Conservation (phyloP, 2,113 vertebrate species). For the Tyto alba region DNA sequence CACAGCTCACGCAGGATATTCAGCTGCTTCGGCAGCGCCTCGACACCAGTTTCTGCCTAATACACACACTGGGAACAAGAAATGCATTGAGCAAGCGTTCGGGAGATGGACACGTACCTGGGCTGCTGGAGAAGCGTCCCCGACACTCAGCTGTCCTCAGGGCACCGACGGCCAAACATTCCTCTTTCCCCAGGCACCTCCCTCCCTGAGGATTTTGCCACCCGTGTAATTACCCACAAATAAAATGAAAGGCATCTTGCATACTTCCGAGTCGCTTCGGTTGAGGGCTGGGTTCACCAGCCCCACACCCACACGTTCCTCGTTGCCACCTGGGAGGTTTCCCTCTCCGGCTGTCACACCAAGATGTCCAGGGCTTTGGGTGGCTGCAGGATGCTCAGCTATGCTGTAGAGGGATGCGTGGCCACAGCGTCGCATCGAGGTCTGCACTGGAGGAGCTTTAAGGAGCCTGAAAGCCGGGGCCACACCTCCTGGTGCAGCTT, state of each 20-base stretch:
- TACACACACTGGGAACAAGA: not conserved
- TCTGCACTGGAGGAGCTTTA: not conserved
- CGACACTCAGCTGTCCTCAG: not conserved
- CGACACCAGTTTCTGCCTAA: not conserved
- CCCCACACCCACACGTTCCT: not conserved
- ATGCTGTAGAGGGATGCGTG: fast-evolving
- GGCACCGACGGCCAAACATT: not conserved
- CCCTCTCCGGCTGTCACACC: not conserved
- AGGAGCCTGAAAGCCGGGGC: not conserved
- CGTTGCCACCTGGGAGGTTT: not conserved
- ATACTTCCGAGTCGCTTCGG: not conserved
- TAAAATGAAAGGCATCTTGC: conserved; percentile 5
- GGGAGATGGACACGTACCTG: not conserved
- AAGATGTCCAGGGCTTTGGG: not conserved
- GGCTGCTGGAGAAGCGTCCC: not conserved
- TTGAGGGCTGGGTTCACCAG: not conserved
- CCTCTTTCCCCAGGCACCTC: not conserved
- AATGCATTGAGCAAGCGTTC: fast-evolving
- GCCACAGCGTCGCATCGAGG: not conserved
- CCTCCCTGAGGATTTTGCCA: not conserved
- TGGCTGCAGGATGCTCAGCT: not conserved
- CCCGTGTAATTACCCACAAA: not conserved
- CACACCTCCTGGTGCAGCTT: not conserved
- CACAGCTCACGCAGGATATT: not conserved
- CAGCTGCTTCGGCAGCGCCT: not conserved